Base-by-base conservation (phyloP, 2,113 vertebrate genomes). In the Vidua chalybeata region DNA sequence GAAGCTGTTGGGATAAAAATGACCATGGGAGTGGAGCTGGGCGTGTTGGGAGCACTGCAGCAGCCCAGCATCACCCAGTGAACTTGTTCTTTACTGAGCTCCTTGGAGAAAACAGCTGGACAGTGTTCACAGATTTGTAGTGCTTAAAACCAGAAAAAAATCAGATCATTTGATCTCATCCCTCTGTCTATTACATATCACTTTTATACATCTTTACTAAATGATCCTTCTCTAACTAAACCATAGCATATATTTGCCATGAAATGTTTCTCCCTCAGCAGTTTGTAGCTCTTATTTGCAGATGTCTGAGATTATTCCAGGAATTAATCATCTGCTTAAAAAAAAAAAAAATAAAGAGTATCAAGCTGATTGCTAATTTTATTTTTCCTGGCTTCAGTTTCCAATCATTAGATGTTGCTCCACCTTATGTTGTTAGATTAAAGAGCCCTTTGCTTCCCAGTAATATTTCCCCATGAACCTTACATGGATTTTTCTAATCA, bases 361-460 rank as follows among this genome's bases (percentile, higher is more conserved):
- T 84, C 69, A 91, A 75, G 69, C 66, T 95, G 94, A 97, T 95
- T 82, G 73, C 91, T 96, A 91, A 91, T 97, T 95, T 96, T 94
- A 91, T 94, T 96, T 97, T 96, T 95, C 77, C 89, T 96, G 93
- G 81, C 89, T 95, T 93, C 71, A 83, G 84, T 93, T 95, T 94
- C 93, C 72, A 91, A 13, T 94, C 85, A 91, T 74, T 94, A 85
- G 59, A 58, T 73, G 54, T 74, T 94, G 39, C 55, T 95, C 52
- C 54, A 69, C 89, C 87, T 93, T 93, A 91, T 90, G 90, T 91
- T 96, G 49, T 89, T 87, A 95, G 73, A 89, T 85, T 95, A 90
- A 94, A 91, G 82, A 96, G 75, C 82, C 68, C 55, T 95, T 91
- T 95, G 73, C 69, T 93, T 91, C 77, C 22, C 58, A 52, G 7